Evolutionary conservation across 1,140 invertebrate species (phyloP).

Genomic region (Samia ricini): DNA sequence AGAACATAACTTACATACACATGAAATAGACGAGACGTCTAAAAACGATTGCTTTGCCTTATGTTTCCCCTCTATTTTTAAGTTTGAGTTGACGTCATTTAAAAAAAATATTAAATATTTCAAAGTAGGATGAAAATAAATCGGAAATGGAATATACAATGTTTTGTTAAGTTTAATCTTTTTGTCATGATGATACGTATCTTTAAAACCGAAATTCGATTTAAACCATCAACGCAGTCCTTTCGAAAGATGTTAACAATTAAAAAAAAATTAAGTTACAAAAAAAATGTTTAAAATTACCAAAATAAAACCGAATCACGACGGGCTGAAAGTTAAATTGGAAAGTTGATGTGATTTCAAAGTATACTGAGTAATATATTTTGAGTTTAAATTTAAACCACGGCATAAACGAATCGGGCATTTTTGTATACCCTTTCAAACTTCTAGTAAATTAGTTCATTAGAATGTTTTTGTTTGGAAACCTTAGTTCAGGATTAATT

Average conservation of each 20-base stretch:
- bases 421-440: not conserved
- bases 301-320: conserved; percentile 10
- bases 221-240: not conserved
- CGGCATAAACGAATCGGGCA: not conserved
- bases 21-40: no score
- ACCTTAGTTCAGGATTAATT: not conserved
- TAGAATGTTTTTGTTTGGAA: not conserved
- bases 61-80: no score
- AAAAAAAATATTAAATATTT: no score
- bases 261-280: not conserved
- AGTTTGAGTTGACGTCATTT: no score
- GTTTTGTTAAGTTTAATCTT: no score
- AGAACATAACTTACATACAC: no score
- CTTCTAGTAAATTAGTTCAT: not conserved
- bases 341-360: conserved; percentile 15
- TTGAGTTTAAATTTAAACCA: conserved; percentile 2
- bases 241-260: not conserved
- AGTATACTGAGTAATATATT: not conserved
- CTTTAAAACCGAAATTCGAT: no score
- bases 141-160: no score
- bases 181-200: no score
- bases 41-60: no score
- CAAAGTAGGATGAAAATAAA: no score
- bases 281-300: conserved; percentile 13
- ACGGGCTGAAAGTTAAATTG: conserved; percentile 15